Evolutionary conservation across 2,888 invertebrate species (phyloP), one percentile per base, ranked within the genome.

Genomic region (Tachystola acroxantha): DNA sequence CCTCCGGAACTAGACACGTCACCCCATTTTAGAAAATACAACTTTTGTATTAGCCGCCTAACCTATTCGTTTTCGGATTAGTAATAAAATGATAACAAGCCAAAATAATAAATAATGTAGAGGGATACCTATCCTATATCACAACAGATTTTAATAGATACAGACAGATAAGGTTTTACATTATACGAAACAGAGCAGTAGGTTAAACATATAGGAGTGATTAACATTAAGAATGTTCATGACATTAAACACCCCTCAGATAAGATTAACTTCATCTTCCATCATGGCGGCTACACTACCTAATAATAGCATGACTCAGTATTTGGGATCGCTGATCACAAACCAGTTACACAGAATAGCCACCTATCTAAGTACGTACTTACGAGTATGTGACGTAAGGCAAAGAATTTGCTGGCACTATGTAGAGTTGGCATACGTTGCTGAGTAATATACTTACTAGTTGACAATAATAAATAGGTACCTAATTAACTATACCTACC

Each of bases 351-450:
- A 20, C 14, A 24, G 22, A 31, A 39, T 32, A 34, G 22, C 34
- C 39, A 35, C 31, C 39, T 32, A 34, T 31, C 24, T 25, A 32
- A 31, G 20, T 28, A 30, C 5, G 10, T 36, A 24, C 2, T 1
- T 24, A 24, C 6, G 20, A n/a, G 9, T n/a, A 25, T 10, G 16
- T 37, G 37, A 32, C 37, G 37, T 37, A 37, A 37, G 37, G 37
- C 32, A 29, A 33, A 37, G 37, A 37, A 37, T 37, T 33, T 16
- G 34, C 38, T 38, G 38, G 38, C 38, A 38, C 29, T 24, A 28
- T 30, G 25, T 7, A 27, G 30, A 19, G 34, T 34, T 38, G 38
- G 34, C 38, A 16, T 24, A 24, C 24, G n/a, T 4, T 24, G 24
- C 16, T 3, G 16, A 16, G 9, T 3, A 24, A n/a, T 24, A 16